Percentiles rank a stretch among this genome's conserved stretches.
These are phyloP conservation scores for Drosophila asahinai DNA, from an alignment of 1,140 invertebrate genomes.

Conservation along the genomic window DNA sequence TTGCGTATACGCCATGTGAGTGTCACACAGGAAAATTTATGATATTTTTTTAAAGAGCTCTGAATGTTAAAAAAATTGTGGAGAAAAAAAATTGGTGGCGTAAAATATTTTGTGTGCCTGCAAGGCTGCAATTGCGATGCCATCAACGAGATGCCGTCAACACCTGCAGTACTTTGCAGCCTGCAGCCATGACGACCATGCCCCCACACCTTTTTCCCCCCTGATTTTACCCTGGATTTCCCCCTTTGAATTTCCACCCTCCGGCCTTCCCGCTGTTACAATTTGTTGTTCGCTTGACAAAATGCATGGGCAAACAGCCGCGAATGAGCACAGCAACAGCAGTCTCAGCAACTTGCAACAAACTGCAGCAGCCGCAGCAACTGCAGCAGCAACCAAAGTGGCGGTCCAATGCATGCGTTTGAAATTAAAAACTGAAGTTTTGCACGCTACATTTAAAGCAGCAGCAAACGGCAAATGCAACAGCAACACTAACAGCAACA, in stretches of 20 bases:
- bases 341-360: slow-evolving; percentile 7
- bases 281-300: slow-evolving; percentile 67
- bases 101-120: slow-evolving; percentile 21
- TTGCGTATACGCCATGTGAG: slow-evolving; percentile 63
- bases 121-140: slow-evolving; percentile 21
- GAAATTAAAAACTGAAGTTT: slow-evolving; percentile 81
- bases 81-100: background rate
- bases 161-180: slow-evolving; percentile 52
- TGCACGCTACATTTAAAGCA: slow-evolving; percentile 80
- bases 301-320: slow-evolving; percentile 62
- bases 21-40: slow-evolving; percentile 39
- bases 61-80: slow-evolving; percentile 7
- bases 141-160: slow-evolving; percentile 47
- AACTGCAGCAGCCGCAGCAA: slow-evolving; percentile 12
- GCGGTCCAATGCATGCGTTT: slow-evolving; percentile 79
- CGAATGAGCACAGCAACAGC: slow-evolving; percentile 32
- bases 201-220: slow-evolving; percentile 19
- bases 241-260: background rate
- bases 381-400: slow-evolving; percentile 41
- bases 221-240: background rate
- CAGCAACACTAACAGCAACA: slow-evolving; percentile 23
- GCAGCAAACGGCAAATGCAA: slow-evolving; percentile 63
- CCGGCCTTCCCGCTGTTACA: slow-evolving; percentile 20
- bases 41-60: background rate
- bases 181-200: slow-evolving; percentile 54